A percentile compares a stretch with the other conserved stretches of the same genome.
These are phyloP conservation scores for Drosophila neocordata DNA, from an alignment of 1,140 invertebrate genomes.

Conservation along the genomic window DNA sequence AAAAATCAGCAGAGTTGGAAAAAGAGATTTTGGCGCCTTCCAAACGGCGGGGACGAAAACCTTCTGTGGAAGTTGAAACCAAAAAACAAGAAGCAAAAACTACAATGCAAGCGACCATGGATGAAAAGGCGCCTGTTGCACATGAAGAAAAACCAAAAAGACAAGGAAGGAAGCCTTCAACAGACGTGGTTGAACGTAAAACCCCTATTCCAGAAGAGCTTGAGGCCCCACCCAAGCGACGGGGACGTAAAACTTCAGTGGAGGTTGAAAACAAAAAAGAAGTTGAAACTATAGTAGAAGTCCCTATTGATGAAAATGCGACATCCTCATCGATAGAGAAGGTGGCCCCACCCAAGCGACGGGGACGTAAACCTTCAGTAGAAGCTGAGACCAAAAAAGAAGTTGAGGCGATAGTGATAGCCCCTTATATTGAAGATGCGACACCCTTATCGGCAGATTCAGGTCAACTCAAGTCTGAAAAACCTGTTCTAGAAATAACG, in stretches of 20 bases:
- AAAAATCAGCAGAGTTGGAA: not conserved
- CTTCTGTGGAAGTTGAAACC: slow-evolving; percentile 10
- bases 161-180: slow-evolving; percentile 26
- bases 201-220: too few relatives aligned
- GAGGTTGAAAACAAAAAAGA: not conserved
- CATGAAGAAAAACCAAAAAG: slow-evolving; percentile 30
- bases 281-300: not conserved
- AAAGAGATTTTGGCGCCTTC: too few relatives aligned
- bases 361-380: slow-evolving; percentile 12
- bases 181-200: slow-evolving; percentile 1
- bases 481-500: too few relatives aligned
- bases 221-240: slow-evolving; percentile 10
- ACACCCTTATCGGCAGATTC: too few relatives aligned
- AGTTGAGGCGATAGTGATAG: too few relatives aligned
- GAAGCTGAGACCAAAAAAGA: not conserved
- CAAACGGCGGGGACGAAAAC: slow-evolving; percentile 17
- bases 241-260: slow-evolving; percentile 10
- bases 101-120: not conserved
- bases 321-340: too few relatives aligned
- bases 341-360: not conserved
- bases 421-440: not conserved
- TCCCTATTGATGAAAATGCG: not conserved
- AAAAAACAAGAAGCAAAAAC: not conserved
- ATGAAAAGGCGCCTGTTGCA: not conserved
- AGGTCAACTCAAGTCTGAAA: too few relatives aligned